Conservation (phyloP, 2,888 invertebrate genomes). For the Perithous albicinctus region DNA sequence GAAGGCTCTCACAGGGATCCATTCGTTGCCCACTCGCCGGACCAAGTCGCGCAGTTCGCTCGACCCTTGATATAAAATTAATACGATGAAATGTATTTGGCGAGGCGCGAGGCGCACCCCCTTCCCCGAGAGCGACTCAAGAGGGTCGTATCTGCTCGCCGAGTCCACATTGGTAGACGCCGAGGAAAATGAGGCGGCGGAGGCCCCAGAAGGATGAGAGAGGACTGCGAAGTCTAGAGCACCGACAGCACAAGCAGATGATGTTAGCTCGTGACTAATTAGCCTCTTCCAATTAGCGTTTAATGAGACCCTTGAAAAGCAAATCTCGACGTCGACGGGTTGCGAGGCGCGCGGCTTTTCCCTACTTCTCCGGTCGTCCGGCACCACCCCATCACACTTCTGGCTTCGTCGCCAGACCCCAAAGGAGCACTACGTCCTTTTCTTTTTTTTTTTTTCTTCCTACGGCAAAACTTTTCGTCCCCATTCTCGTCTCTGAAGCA, state of each 20-base stretch:
- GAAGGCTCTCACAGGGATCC: too few relatives aligned
- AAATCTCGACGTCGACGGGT: slow-evolving; percentile 67
- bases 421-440: slow-evolving; percentile 1
- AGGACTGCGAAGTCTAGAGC: slow-evolving; percentile 41
- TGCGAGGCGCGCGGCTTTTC: slow-evolving; percentile 45
- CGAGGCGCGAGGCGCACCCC: slow-evolving; percentile 31
- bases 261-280: slow-evolving; percentile 73
- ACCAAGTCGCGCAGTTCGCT: not conserved
- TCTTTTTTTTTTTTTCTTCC: slow-evolving; percentile 12
- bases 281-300: slow-evolving; percentile 74
- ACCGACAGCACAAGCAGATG: slow-evolving; percentile 59
- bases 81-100: slow-evolving; percentile 56
- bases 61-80: slow-evolving; percentile 53
- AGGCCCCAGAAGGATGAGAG: not conserved
- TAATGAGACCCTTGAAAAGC: slow-evolving; percentile 74
- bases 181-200: slow-evolving; percentile 20
- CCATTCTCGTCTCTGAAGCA: not conserved
- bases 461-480: slow-evolving; percentile 32
- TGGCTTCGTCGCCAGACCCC: slow-evolving; percentile 3
- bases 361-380: slow-evolving; percentile 14
- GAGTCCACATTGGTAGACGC: slow-evolving; percentile 34
- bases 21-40: slow-evolving; percentile 6
- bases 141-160: slow-evolving; percentile 40
- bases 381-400: slow-evolving; percentile 29
- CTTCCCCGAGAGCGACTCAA: slow-evolving; percentile 29